These are phyloP conservation scores for Ladona fulva DNA, from an alignment of 1,140 invertebrate genomes.

Conservation along the genomic window DNA sequence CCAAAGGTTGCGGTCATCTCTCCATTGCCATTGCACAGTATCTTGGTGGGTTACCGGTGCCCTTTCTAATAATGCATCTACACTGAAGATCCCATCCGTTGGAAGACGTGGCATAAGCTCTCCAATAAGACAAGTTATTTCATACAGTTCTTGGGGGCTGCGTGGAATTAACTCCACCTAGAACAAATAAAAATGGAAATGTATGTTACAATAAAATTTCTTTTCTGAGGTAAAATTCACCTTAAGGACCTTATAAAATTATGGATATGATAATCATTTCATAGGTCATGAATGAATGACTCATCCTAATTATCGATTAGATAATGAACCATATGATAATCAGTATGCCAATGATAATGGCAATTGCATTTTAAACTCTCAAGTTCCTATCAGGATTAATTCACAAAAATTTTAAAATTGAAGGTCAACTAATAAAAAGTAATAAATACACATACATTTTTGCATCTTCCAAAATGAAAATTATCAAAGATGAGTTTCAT, in stretches of 20 bases:
- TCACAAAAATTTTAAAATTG: no score
- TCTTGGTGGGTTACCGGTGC: conserved; percentile 56
- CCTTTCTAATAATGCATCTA: conserved; percentile 76
- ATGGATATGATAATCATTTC: background rate
- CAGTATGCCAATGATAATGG: no score
- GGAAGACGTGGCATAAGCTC: conserved; percentile 93
- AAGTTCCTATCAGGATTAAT: no score
- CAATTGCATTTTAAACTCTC: no score
- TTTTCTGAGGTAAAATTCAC: background rate
- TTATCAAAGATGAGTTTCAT: no score
- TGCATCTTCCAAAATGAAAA: no score
- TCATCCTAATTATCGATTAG: no score
- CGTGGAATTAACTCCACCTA: conserved; percentile 78
- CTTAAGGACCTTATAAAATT: background rate
- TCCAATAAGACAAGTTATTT: conserved; percentile 91
- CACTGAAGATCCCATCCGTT: conserved; percentile 85
- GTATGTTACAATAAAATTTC: no score
- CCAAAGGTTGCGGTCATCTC: conserved; percentile 70
- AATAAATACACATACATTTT: no score
- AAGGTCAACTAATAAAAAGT: no score
- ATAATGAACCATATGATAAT: no score
- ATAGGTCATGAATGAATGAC: no score
- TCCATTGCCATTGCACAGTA: conserved; percentile 90
- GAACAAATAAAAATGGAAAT: conserved; percentile 14
- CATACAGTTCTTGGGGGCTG: conserved; percentile 90